Conservation (phyloP, 2,888 invertebrate species). For the Schizaphis graminum region DNA sequence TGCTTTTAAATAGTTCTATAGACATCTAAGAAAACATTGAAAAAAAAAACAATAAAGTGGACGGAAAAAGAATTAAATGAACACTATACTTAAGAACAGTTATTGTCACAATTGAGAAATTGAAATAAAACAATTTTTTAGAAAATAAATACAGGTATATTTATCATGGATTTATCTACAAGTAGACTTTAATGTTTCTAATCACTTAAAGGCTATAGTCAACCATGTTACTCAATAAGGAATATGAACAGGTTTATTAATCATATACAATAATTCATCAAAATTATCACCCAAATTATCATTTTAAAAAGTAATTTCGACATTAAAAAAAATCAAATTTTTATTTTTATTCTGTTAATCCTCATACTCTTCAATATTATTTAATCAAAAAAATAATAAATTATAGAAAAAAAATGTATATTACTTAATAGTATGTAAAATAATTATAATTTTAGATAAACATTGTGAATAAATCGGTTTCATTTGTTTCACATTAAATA, state of each 20-base stretch:
- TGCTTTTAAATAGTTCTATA: neutral
- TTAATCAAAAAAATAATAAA: neutral
- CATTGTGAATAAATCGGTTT: neutral
- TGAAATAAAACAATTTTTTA: neutral
- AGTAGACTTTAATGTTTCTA: neutral
- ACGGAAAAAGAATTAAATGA: slow-evolving; percentile 8
- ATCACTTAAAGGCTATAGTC: neutral
- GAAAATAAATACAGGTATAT: neutral
- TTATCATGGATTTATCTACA: neutral
- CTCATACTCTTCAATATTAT: neutral
- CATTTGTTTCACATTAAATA: neutral
- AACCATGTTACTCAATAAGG: neutral
- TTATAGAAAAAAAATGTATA: neutral
- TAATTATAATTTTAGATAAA: neutral
- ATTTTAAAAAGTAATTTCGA: neutral
- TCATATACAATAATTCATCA: neutral
- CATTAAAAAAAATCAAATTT: neutral
- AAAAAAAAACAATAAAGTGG: slow-evolving; percentile 16
- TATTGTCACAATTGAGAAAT: slow-evolving; percentile 11
- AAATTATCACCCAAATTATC: no score
- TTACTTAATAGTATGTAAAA: neutral
- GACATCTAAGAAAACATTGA: neutral
- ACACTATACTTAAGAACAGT: neutral
- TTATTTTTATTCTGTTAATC: neutral
- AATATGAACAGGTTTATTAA: no score